Conservation (phyloP, 2,113 vertebrate species). For the Struthidea cinerea region DNA sequence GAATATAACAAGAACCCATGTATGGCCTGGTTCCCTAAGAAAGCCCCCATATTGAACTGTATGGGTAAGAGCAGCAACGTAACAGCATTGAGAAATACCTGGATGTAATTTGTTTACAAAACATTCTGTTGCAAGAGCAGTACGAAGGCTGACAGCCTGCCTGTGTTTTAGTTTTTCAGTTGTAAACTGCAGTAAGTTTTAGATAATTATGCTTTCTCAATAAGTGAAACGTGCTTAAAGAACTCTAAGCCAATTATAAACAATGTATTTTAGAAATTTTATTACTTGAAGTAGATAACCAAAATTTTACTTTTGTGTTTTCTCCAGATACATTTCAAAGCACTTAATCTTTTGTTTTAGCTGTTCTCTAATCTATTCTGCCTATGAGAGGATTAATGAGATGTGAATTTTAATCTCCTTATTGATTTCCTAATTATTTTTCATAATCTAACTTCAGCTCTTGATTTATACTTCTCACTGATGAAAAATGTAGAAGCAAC, state of each 20-base stretch:
- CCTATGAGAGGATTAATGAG: conserved; percentile 19
- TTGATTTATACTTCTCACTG: neutral
- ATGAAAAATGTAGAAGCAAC: neutral
- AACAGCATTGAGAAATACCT: neutral
- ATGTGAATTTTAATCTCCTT: conserved; percentile 36
- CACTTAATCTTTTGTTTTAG: neutral
- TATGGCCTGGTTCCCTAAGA: neutral
- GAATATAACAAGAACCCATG: neutral
- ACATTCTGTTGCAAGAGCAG: neutral
- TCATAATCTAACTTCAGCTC: neutral
- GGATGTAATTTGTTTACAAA: neutral
- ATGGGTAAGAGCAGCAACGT: neutral
- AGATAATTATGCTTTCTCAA: neutral
- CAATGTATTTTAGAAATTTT: neutral
- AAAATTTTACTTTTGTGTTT: neutral
- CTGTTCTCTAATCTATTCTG: neutral
- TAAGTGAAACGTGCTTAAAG: neutral
- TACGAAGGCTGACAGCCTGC: neutral
- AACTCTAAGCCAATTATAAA: neutral
- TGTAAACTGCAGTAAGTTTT: neutral
- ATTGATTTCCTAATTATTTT: conserved; percentile 49
- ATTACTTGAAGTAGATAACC: neutral
- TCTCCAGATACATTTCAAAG: neutral
- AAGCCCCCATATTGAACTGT: neutral
- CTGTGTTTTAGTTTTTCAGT: neutral